Base-by-base conservation (phyloP, 2,797 vertebrate species). In the Alectoris magna region DNA sequence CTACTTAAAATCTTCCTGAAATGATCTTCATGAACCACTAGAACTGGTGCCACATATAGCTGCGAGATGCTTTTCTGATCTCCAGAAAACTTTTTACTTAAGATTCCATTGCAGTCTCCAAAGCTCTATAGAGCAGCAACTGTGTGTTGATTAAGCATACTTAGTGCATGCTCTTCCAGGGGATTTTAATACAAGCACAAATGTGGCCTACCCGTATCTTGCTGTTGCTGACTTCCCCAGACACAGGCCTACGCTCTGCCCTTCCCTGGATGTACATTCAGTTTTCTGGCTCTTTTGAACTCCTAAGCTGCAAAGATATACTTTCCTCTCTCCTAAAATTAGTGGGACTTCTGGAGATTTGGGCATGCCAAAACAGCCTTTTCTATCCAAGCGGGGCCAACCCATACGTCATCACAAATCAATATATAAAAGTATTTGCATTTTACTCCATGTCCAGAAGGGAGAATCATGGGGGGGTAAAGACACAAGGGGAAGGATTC, bases 361-460 rank as follows among this genome's bases (percentile, higher is more conserved):
- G 34, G 6, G 12, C 68, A 5, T 9, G 2, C 9, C 1, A 5
- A 81, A 76, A 63, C 66, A 31, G 75, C 38, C 80, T 51, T 59
- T 14, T 26, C 51, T 39, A 34, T 46, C 21, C 1, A 3, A 29
- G 44, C 0, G 0, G 7, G 31, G 29, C n/a, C 2, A 1, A 53
- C 3, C 0, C 5, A 5, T 3, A 26, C 11, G 6, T 5, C 26
- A 39, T 27, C 15, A 39, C 0, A 0, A 64, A 34, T 6, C 62
- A 78, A 44, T 0, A 44, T 1, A 17, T 4, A 31, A 63, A 49
- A 64, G 26, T 1, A 1, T n/a, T n/a, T 83, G 64, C 8, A 9
- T 49, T 92, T 69, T 21, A 56, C 2, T 1, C 21, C 9, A 26
- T 5, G 10, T 8, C 22, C 56, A 48, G 60, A 5, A 7, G 48